Percentiles rank a stretch among this genome's conserved stretches.
Conservation (phyloP, 2,888 invertebrate genomes). For the Drepana falcataria region DNA sequence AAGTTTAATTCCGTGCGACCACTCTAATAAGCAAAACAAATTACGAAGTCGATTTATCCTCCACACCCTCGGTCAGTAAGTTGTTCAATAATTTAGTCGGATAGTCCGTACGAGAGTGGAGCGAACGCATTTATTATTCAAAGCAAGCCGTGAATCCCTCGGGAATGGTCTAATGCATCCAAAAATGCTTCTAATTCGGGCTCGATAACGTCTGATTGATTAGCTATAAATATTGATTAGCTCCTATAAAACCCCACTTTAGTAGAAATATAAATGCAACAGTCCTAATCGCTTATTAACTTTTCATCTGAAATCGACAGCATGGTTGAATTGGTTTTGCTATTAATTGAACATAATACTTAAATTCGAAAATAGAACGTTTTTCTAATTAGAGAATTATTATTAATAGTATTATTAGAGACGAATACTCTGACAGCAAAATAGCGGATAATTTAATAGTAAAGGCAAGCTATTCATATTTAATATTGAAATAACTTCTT, state of each 20-base stretch:
- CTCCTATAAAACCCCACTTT: background rate
- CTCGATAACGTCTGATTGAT: conserved; percentile 35
- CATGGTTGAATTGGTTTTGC: too few species aligned
- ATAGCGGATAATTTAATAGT: too few species aligned
- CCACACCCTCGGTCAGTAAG: conserved; percentile 40
- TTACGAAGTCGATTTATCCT: conserved; percentile 51
- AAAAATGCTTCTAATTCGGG: conserved; percentile 46
- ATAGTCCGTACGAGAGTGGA: conserved; percentile 55
- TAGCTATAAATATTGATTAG: conserved; percentile 6
- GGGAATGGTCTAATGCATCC: conserved; percentile 45
- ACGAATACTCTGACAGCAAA: too few species aligned
- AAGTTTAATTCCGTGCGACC: conserved; percentile 15
- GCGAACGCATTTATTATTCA: conserved; percentile 63
- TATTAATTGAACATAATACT: too few species aligned
- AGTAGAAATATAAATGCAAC: too few species aligned
- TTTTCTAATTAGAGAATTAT: too few species aligned
- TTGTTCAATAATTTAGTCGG: conserved; percentile 65
- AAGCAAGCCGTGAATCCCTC: conserved; percentile 40
- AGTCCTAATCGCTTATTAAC: too few species aligned
- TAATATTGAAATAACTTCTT: too few species aligned
- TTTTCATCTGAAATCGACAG: too few species aligned
- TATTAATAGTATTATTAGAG: too few species aligned
- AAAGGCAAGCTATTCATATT: too few species aligned
- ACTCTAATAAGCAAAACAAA: conserved; percentile 14
- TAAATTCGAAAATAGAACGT: too few species aligned